A percentile compares a stretch with the other conserved stretches of the same genome.
phyloP scores from a whole-genome alignment of 1,140 invertebrate species.

The Onthophagus taurus region DNA sequence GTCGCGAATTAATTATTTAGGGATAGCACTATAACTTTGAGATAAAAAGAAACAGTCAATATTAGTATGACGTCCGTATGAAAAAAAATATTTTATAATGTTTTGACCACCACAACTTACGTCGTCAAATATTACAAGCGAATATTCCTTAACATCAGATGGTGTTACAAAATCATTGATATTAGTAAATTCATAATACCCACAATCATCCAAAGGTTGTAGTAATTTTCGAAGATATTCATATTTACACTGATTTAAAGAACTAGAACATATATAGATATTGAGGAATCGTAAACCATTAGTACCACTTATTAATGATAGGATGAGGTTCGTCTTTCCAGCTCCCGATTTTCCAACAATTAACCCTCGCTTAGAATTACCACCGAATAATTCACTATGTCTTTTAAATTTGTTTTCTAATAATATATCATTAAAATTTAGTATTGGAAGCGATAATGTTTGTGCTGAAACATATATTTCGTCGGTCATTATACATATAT shows the following conservation, averaged over 20 bases:
- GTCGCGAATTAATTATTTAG: conserved; percentile 36
- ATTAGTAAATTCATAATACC: not conserved
- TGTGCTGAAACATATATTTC: too few relatives aligned
- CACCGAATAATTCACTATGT: not conserved
- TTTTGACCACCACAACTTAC: not conserved
- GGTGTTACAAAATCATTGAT: not conserved
- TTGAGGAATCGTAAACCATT: conserved; percentile 11
- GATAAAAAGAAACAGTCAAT: conserved; percentile 36
- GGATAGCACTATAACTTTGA: conserved; percentile 34
- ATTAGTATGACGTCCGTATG: conserved; percentile 28
- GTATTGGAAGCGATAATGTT: too few relatives aligned
- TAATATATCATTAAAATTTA: too few relatives aligned
- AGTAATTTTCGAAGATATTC: not conserved
- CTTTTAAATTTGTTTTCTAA: not conserved
- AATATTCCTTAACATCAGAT: conserved; percentile 15
- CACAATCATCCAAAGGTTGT: not conserved
- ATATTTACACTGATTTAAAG: not conserved
- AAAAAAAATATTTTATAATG: conserved; percentile 6
- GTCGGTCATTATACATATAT: too few relatives aligned
- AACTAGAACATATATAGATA: conserved; percentile 5
- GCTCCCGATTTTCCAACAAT: not conserved
- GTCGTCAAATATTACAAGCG: not conserved
- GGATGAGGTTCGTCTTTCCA: conserved; percentile 9
- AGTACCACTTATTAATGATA: conserved; percentile 4
- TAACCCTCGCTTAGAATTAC: conserved; percentile 3